Evolutionary conservation across 1,140 invertebrate genomes (phyloP).

Genomic region (Aphaenogaster rudis): DNA sequence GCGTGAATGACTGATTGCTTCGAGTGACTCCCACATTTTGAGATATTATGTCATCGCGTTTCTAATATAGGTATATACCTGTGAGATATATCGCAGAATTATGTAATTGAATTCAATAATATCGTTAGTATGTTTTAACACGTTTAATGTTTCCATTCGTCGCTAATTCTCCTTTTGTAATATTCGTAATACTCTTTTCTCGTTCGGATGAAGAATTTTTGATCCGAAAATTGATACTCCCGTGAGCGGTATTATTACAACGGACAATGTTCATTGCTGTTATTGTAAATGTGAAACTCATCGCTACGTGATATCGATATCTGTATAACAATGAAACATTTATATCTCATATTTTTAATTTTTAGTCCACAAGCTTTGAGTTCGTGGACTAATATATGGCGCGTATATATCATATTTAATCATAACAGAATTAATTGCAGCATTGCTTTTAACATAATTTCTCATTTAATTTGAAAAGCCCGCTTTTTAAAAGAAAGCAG

Average conservation of each 20-base stretch:
- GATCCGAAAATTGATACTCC: neutral
- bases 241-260: neutral
- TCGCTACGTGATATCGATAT: neutral
- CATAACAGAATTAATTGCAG: neutral
- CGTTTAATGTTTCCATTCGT: neutral
- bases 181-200: neutral
- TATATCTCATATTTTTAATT: neutral
- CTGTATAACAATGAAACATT: neutral
- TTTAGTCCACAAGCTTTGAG: neutral
- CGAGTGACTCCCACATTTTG: neutral
- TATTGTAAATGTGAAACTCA: slow-evolving; percentile 5
- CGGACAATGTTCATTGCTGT: neutral
- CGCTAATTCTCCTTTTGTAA: neutral
- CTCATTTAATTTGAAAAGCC: neutral
- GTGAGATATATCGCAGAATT: neutral
- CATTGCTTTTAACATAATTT: neutral
- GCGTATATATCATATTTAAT: neutral
- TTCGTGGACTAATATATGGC: neutral
- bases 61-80: neutral
- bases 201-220: neutral
- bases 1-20: slow-evolving; percentile 4
- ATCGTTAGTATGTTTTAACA: neutral
- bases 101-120: slow-evolving; percentile 2
- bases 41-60: neutral
- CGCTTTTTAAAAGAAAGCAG: neutral